Conservation (phyloP, 2,888 invertebrate genomes). For the Pteria penguin region DNA sequence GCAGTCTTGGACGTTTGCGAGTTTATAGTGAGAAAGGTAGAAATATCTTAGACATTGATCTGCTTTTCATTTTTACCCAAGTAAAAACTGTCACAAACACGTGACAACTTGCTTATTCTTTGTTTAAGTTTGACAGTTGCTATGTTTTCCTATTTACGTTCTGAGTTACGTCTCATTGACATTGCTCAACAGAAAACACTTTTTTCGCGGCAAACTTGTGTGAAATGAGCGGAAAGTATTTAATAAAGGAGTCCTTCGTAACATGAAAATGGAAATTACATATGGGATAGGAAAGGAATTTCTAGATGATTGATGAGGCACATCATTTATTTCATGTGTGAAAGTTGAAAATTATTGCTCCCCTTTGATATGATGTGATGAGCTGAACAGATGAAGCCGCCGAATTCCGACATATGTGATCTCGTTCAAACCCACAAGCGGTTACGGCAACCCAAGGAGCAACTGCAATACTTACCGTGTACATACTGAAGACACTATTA, state of each 20-base stretch:
- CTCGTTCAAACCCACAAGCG: too few species aligned
- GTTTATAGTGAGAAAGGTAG: too few species aligned
- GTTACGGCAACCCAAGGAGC: too few species aligned
- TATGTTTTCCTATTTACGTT: background rate
- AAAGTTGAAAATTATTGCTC: background rate
- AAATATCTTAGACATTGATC: too few species aligned
- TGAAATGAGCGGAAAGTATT: background rate
- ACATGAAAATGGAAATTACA: background rate
- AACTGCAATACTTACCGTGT: too few species aligned
- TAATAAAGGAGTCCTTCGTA: background rate
- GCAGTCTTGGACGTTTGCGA: too few species aligned
- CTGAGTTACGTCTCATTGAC: background rate
- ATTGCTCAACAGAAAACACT: background rate
- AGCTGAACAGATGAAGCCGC: background rate
- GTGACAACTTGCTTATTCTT: too few species aligned
- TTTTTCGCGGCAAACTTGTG: background rate
- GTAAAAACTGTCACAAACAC: too few species aligned
- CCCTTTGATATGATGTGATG: background rate
- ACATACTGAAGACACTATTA: too few species aligned
- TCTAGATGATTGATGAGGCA: background rate
- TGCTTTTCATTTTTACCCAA: too few species aligned
- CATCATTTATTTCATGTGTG: background rate
- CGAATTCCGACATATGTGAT: too few species aligned
- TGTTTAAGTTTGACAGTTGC: slow-evolving; percentile 14
- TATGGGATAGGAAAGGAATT: background rate